Conservation (phyloP, 2,113 vertebrate genomes). For the Procavia capensis region DNA sequence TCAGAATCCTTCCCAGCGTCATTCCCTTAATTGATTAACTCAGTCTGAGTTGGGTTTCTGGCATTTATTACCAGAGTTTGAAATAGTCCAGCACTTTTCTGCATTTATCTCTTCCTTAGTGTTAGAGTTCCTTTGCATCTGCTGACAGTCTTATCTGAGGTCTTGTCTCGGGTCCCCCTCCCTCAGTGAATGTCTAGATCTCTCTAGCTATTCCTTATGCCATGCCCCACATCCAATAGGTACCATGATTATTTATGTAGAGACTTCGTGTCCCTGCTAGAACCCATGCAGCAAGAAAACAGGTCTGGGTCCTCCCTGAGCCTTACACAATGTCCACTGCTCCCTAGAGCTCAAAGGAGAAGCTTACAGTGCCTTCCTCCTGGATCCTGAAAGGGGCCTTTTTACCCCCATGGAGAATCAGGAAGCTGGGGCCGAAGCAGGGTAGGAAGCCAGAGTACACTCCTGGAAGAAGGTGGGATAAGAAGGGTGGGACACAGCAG, state of each 20-base stretch:
- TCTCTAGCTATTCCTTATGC: background rate
- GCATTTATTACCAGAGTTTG: background rate
- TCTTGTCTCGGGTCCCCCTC: background rate
- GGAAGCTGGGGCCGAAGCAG: slow-evolving; percentile 85
- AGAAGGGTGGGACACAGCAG: rapidly evolving
- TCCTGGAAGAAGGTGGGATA: slow-evolving; percentile 45
- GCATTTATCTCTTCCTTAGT: background rate
- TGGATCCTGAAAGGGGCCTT: slow-evolving; percentile 68
- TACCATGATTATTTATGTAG: background rate
- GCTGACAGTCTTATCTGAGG: background rate
- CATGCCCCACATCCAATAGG: background rate
- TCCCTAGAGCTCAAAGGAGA: background rate
- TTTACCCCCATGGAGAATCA: slow-evolving; percentile 81
- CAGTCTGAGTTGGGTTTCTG: background rate
- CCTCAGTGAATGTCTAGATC: background rate
- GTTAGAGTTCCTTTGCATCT: background rate
- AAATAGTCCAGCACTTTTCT: background rate
- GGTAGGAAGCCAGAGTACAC: slow-evolving; percentile 79
- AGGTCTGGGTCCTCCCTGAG: background rate
- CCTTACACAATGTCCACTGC: background rate
- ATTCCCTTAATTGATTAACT: background rate
- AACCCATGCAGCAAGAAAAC: background rate
- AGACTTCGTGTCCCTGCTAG: background rate
- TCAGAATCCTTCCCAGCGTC: background rate
- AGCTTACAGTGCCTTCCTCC: slow-evolving; percentile 69